Base-by-base conservation (phyloP, 2,888 invertebrate genomes). In the Trachelus troglodyta region DNA sequence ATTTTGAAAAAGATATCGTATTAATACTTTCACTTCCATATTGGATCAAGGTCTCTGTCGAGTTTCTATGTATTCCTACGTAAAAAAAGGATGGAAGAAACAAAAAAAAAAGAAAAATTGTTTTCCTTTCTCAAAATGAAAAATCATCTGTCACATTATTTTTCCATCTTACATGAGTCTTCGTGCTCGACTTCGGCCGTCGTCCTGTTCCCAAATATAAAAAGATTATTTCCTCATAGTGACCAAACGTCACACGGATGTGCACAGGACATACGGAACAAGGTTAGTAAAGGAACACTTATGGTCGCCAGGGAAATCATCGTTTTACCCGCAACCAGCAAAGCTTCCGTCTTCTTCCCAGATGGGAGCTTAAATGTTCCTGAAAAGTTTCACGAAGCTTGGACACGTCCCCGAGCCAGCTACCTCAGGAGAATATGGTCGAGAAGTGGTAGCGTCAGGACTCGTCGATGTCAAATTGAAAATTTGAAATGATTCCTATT, bases 241-340 rank as follows among this genome's bases (percentile, higher is more conserved):
- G 56, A 23, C 56, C 56, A 56, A 23, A 15, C 40, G 56, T 56
- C 56, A 56, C 23, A 3, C 56, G 56, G 56, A 56, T 9, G 56
- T 15, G 23, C 56, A 56, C 56, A 23, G 56, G 23, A 56, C 56
- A 56, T 9, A 56, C 56, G 56, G 56, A 56, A 56, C 56, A 56
- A 56, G 56, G 56, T 56, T 56, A 56, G 56, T 23, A 56, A 56
- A 56, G 56, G 56, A 56, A 83, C 82, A 82, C 80, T 83, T 84
- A 83, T 82, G 82, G 81, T 83, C 85, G 82, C 85, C 79, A 83
- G 85, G 84, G 84, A 85, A 86, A 86, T 85, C 85, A 84, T 80
- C 79, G 82, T 78, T 31, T 33, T 71, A 80, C 83, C 83, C 83
- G 80, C 84, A 83, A 83, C 23, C 71, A 2, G 71, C 23, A 34